Evolutionary conservation across 2,113 vertebrate species (phyloP).

Genomic region (Potamarius usumacintae): DNA sequence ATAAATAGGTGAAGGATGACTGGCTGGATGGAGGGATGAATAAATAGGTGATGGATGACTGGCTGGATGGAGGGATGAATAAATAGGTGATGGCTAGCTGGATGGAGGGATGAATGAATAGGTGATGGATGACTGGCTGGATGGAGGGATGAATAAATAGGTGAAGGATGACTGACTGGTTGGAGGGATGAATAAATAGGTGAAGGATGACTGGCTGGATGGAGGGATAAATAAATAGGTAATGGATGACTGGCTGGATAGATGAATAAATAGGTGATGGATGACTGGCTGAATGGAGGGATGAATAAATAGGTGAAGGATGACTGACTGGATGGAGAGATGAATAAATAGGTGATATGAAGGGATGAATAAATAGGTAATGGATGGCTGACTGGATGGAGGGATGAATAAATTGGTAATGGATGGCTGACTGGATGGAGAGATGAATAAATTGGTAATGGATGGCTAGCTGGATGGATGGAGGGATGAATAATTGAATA

Average conservation of each 20-base stretch:
- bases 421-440: background rate
- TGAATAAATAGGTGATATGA: background rate
- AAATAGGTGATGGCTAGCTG: background rate
- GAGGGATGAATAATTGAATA: background rate
- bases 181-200: background rate
- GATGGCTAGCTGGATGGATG: background rate
- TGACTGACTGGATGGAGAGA: background rate
- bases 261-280: background rate
- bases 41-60: background rate
- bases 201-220: background rate
- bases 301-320: background rate
- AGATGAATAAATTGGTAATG: background rate
- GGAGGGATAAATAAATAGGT: background rate
- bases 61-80: background rate
- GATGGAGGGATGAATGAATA: no score
- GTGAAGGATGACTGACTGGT: background rate
- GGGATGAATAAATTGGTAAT: background rate
- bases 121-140: background rate
- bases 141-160: background rate
- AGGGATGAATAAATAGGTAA: no score
- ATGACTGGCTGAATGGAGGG: background rate
- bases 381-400: background rate
- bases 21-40: background rate
- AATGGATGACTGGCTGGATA: background rate
- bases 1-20: background rate